Percentiles rank a stretch among this genome's conserved stretches.
Evolutionary conservation across 2,797 vertebrate species (phyloP).

Genomic region (Toxotes lorentzi): DNA sequence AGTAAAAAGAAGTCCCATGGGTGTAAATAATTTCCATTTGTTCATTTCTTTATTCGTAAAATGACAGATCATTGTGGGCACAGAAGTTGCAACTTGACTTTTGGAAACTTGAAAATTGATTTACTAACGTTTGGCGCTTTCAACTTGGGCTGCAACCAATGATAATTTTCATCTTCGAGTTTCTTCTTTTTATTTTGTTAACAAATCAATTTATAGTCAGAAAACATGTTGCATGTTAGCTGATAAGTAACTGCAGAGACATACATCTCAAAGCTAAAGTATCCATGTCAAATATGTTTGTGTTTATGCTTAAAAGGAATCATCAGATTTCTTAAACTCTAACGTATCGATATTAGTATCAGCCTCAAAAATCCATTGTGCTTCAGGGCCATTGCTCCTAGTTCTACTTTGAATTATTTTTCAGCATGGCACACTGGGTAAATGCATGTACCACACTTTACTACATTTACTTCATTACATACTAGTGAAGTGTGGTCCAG

Average conservation of each 20-base stretch:
- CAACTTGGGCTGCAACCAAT: neutral
- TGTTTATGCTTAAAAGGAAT: neutral
- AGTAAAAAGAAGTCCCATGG: slow-evolving; percentile 4
- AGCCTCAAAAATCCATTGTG: neutral
- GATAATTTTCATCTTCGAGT: neutral
- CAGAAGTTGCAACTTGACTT: neutral
- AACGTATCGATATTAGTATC: neutral
- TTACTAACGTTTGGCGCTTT: neutral
- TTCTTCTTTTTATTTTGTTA: neutral
- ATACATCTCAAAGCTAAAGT: too few relatives aligned
- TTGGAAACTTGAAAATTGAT: neutral
- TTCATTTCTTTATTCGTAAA: slow-evolving; percentile 15
- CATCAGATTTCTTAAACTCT: neutral
- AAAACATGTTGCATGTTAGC: neutral
- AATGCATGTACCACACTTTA: neutral
- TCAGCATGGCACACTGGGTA: too few relatives aligned
- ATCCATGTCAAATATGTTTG: neutral
- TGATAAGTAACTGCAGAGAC: too few relatives aligned
- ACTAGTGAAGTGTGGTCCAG: neutral
- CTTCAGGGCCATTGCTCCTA: too few relatives aligned
- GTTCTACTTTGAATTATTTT: neutral
- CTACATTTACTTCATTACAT: neutral
- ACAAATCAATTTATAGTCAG: neutral
- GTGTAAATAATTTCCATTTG: slow-evolving; percentile 5
- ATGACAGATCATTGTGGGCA: neutral